Base-by-base conservation (phyloP, 2,113 vertebrate genomes). In the Rhadina sibilatrix region DNA sequence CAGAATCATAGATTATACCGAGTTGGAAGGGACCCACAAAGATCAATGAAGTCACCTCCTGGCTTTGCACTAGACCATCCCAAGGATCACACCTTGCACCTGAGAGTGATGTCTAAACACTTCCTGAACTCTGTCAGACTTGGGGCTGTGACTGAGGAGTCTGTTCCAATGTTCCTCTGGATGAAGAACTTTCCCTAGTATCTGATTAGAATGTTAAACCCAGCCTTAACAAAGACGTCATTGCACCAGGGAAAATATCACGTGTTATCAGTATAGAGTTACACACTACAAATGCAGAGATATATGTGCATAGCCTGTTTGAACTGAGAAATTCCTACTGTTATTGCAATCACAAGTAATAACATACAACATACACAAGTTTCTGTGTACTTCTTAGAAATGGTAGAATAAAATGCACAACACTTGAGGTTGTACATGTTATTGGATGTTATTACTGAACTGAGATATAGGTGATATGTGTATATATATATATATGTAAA, bases 401-500 rank as follows among this genome's bases (percentile, higher is more conserved):
- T 37, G n/a, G n/a, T 59, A 59, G n/a, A 59, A 59, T 35, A 59
- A 59, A 59, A 59, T 59, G 57, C 23, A 59, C 57, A 30, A 57
- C 23, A 30, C 18, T 68, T 81, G 28, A 71, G 28, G 11, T 24
- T 79, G 28, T 23, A 4, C 20, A 31, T 25, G 17, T 47, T 79
- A 75, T 22, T 81, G 42, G 23, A 66, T 21, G 9, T 27, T 83
- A 66, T 46, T 63, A 60, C 6, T 76, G 74, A 53, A 71, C 35
- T 12, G 30, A 79, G 21, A 40, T 49, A 35, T 20, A 68, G 40
- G 38, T 63, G 25, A 44, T 49, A 54, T 40, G 4, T 82, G 8
- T 37, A 25, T 17, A 24, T 21, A 50, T 2, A 23, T n/a, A n/a
- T 3, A 11, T 1, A 1, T 38, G 11, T 24, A 44, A 31, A 68